Evolutionary conservation across 2,888 invertebrate genomes (phyloP).

Genomic region (Lampropteryx suffumata): DNA sequence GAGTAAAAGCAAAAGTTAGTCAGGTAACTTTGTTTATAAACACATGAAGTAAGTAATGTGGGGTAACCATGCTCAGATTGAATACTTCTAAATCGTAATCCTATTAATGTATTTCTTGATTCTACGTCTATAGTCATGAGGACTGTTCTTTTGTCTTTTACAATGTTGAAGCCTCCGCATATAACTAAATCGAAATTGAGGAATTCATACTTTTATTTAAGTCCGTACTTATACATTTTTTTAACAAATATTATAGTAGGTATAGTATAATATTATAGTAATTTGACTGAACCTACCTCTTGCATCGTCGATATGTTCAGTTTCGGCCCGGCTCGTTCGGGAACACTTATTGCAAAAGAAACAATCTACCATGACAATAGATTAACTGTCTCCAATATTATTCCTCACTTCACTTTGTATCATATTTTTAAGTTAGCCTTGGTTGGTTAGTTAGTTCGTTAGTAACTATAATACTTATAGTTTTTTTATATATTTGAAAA

Average conservation of each 20-base stretch:
- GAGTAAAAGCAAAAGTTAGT: constrained; percentile 71
- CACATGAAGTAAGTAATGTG: constrained; percentile 81
- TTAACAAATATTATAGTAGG: constrained; percentile 44
- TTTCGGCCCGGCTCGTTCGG: constrained; percentile 72
- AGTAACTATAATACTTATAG: too few species aligned
- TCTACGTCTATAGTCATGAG: constrained; percentile 80
- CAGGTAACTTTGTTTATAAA: constrained; percentile 82
- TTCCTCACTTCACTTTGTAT: constrained; percentile 46
- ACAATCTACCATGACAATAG: constrained; percentile 83
- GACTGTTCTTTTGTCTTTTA: constrained; percentile 73
- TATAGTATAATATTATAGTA: too few species aligned
- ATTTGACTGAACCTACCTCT: constrained; percentile 78
- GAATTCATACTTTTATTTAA: constrained; percentile 45
- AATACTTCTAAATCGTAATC: constrained; percentile 61
- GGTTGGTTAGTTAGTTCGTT: too few species aligned
- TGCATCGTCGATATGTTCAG: constrained; percentile 71
- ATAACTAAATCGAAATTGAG: constrained; percentile 72
- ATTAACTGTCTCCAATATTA: constrained; percentile 77
- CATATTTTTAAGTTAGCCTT: too few species aligned
- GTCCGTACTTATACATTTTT: constrained; percentile 29
- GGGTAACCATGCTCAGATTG: constrained; percentile 72
- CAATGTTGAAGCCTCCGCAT: constrained; percentile 70
- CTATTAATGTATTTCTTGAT: constrained; percentile 52
- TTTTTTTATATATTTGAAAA: too few species aligned
- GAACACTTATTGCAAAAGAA: constrained; percentile 78